These are phyloP conservation scores for Spisula subtruncata DNA, from an alignment of 2,888 invertebrate species.

Conservation along the genomic window DNA sequence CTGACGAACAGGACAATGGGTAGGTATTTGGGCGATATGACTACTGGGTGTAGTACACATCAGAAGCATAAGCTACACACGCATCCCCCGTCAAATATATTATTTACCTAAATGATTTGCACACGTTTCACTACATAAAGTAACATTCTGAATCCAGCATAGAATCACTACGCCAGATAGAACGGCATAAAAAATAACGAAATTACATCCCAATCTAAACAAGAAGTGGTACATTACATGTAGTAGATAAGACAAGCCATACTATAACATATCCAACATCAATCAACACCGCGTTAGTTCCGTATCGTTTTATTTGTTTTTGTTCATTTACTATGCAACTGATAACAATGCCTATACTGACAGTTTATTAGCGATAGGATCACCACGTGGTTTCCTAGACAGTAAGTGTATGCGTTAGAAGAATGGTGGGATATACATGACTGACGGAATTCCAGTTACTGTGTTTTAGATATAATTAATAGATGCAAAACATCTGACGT, in stretches of 20 bases:
- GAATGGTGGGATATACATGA: neutral
- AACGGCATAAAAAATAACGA: no score
- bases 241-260: neutral
- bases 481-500: neutral
- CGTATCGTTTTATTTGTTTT: slow-evolving; percentile 21
- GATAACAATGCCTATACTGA: neutral
- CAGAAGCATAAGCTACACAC: no score
- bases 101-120: no score
- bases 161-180: no score
- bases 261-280: neutral
- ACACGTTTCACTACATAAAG: no score
- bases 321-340: slow-evolving; percentile 7
- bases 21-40: no score
- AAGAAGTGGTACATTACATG: neutral
- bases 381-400: neutral
- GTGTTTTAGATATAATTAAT: neutral
- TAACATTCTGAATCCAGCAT: no score
- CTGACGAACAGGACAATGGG: no score
- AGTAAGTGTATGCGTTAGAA: neutral
- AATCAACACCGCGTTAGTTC: neutral
- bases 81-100: no score
- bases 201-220: neutral
- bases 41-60: no score
- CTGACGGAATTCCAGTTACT: neutral
- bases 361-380: slow-evolving; percentile 14